Evolutionary conservation across 2,113 vertebrate genomes (phyloP).

Genomic region (Castor canadensis): DNA sequence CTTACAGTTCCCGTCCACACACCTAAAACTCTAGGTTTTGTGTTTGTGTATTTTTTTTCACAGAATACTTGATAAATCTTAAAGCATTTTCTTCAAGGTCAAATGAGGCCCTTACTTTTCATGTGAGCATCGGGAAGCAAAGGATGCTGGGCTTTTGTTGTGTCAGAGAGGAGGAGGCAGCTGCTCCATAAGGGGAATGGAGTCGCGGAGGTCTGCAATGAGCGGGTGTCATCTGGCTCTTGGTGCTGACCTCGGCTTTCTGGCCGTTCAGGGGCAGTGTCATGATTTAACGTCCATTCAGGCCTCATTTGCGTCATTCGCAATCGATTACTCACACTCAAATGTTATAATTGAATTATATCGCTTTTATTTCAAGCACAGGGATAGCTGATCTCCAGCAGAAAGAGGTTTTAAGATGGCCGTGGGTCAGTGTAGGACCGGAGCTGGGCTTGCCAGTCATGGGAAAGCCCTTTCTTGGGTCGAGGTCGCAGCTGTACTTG

Average conservation of each 20-base stretch:
- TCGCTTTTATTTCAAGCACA: conserved; percentile 64
- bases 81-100: not conserved
- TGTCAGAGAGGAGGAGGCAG: conserved; percentile 37
- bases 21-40: not conserved
- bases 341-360: conserved; percentile 14
- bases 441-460: too few relatives aligned
- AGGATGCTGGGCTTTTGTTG: not conserved
- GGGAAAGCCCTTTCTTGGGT: too few relatives aligned
- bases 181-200: too few relatives aligned
- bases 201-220: too few relatives aligned
- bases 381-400: conserved; percentile 52
- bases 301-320: conserved; percentile 51
- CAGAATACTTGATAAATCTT: not conserved
- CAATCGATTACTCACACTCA: conserved; percentile 63
- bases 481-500: too few relatives aligned
- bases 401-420: conserved; percentile 33
- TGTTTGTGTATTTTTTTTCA: too few relatives aligned
- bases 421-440: not conserved
- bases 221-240: too few relatives aligned
- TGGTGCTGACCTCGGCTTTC: conserved; percentile 46
- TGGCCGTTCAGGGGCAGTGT: conserved; percentile 45
- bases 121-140: not conserved
- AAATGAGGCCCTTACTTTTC: conserved; percentile 3
- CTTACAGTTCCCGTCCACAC: not conserved
- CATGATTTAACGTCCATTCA: conserved; percentile 61